Base-by-base conservation (phyloP, 2,113 vertebrate species). In the Takifugu flavidus region DNA sequence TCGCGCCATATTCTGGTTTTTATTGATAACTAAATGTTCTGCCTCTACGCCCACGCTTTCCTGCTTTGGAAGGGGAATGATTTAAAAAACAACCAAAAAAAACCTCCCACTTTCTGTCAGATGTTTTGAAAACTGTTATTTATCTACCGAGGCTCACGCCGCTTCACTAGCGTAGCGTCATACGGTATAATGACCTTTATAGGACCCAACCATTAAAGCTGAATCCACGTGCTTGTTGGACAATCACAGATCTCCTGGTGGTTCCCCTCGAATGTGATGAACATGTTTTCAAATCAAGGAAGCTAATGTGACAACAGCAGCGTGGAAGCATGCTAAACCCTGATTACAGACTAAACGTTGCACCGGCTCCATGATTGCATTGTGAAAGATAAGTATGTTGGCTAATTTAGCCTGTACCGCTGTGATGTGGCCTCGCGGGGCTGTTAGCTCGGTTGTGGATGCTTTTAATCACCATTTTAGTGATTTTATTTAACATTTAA, bases 1-100 rank as follows among this genome's bases (percentile, higher is more conserved):
- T 54, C 62, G 70, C 56, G 63, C 57, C 29, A 34, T 12, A 54
- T 47, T 70, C 44, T 15, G 56, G 42, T 70, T 55, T 67, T 70
- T 79, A 74, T 76, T 74, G 75, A 74, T 69, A 69, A 73, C 57
- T 56, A 70, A 73, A 70, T 74, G 74, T 83, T 66, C 39, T 66
- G 51, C 34, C 56, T 67, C 50, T 20, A 72, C 65, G 15, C 74
- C 76, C 72, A 78, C 85, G 26, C 42, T 70, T 45, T 68, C 10
- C 44, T 56, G 42, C 69, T 72, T 1, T 42, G 49, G 72, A 61
- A 71, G 25, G 27, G 6, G 7, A 78, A 61, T 63, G 56, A 73
- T 78, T 83, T 77, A 62, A 53, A 70, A 75, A 67, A 74, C 74
- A 42, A 20, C 20, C 1, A 20, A 39, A 39, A 39, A 20, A 20